Evolutionary conservation across 2,113 vertebrate species (phyloP), one percentile per base, ranked within the genome.

Genomic region (Baryphthengus martii): DNA sequence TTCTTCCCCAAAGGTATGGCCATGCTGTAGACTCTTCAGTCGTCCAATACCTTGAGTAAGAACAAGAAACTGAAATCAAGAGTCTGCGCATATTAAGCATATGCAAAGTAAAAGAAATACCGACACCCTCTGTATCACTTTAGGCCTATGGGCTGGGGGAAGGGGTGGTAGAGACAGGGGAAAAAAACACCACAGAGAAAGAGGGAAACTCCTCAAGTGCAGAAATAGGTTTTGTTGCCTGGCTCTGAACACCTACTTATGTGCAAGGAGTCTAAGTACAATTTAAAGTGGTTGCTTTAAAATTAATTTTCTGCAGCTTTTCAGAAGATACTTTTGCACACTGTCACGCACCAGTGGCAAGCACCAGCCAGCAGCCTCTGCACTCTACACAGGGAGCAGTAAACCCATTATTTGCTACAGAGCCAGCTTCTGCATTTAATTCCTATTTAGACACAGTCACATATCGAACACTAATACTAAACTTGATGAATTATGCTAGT

Each of bases 11-110:
- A 85, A 93, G 79, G 52, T 78, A 67, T 17, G 47, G 65, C 61
- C 26, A 70, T 2, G 0, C 45, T 17, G 13, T 6, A 76, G 82
- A 73, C 17, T 56, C 62, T 73, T 85, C 62, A 45, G 3, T 18
- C 73, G 65, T 74, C 75, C 11, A 13, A 63, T 5, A 59, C 47
- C 37, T 61, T 87, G 88, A 86, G 37, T 71, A 71, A 87, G 56
- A 95, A 66, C 50, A 31, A 67, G 90, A 73, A 86, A 73, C 13
- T 77, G 39, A 83, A 94, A 92, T 89, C n/a, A 94, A 66, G 49
- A 76, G 45, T 44, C 50, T 63, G 18, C 67, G 55, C 47, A 84
- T 1, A 11, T 66, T 75, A 88, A 70, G 29, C 18, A 53, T 29
- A 70, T 28, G 63, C 29, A n/a, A 88, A 91, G 40, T 2, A 73